A percentile compares a stretch with the other conserved stretches of the same genome.
Evolutionary conservation across 2,113 vertebrate species (phyloP).

Genomic region (Paraplagusia blochii): DNA sequence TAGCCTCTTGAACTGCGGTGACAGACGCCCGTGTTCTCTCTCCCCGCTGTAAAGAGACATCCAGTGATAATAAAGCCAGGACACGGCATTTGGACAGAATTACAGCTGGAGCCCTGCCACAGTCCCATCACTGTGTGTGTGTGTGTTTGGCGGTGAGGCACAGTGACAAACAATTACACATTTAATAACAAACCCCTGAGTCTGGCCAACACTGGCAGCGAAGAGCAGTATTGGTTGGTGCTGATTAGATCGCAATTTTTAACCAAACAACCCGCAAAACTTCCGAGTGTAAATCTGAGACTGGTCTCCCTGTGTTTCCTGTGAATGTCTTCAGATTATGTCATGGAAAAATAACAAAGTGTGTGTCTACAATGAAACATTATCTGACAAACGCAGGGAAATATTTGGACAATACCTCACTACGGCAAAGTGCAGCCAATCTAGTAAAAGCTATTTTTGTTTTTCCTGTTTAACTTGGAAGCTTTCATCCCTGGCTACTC

Average conservation of each 20-base stretch:
- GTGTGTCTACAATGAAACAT: constrained; percentile 12
- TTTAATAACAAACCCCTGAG: constrained; percentile 47
- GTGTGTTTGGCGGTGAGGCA: constrained; percentile 20
- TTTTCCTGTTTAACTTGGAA: constrained; percentile 14
- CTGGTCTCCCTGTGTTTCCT: neutral
- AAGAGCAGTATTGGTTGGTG: constrained; percentile 6
- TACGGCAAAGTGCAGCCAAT: neutral
- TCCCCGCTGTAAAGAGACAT: constrained; percentile 34
- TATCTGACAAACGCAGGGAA: constrained; percentile 8
- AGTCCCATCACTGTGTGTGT: constrained; percentile 31
- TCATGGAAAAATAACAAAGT: constrained; percentile 14
- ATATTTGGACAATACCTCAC: constrained; percentile 11
- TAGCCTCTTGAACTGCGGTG: constrained; percentile 42
- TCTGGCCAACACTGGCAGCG: constrained; percentile 22
- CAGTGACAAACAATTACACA: constrained; percentile 41
- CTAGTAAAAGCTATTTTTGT: constrained; percentile 1
- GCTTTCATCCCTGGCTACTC: neutral
- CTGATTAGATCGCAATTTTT: constrained; percentile 14
- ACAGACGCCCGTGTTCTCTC: constrained; percentile 38
- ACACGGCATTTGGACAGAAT: constrained; percentile 31
- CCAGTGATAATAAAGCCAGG: constrained; percentile 52
- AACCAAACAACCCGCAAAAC: constrained; percentile 12
- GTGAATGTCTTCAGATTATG: constrained; percentile 9
- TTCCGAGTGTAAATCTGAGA: neutral
- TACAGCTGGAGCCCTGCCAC: constrained; percentile 51